Percentiles rank a stretch among this genome's conserved stretches.
phyloP scores from a whole-genome alignment of 2,113 vertebrate genomes.

The Naja naja region DNA sequence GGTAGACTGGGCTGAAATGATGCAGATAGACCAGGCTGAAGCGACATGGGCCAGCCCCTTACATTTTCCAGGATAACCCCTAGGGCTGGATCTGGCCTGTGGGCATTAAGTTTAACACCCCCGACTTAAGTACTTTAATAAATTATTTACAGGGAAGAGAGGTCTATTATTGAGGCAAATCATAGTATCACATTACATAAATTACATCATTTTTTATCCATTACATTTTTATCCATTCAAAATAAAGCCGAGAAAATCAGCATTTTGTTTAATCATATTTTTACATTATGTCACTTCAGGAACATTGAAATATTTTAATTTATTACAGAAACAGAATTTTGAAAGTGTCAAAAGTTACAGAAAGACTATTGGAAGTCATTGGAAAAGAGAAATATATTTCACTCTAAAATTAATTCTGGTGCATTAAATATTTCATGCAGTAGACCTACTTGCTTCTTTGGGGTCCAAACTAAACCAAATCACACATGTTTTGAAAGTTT shows the following conservation, averaged over 20 bases:
- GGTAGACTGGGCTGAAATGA: too few species aligned
- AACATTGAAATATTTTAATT: background rate
- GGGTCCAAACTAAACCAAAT: background rate
- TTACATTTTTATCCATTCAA: background rate
- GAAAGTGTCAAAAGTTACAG: background rate
- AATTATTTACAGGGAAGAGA: background rate
- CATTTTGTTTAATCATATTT: background rate
- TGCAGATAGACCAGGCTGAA: too few species aligned
- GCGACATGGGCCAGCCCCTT: too few species aligned
- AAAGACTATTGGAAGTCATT: background rate
- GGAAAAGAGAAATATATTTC: background rate
- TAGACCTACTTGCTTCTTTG: background rate
- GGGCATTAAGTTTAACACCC: too few species aligned
- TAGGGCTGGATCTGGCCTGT: too few species aligned
- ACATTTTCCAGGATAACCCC: too few species aligned
- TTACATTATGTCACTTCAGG: background rate
- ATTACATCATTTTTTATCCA: background rate
- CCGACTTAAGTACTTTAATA: background rate
- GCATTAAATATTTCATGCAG: background rate
- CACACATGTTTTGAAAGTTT: background rate
- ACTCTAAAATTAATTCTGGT: background rate
- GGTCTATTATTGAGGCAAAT: background rate
- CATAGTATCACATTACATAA: background rate
- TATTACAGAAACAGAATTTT: background rate
- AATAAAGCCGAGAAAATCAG: background rate